Evolutionary conservation across 2,888 invertebrate species (phyloP).

Genomic region (Amphipoea oculea): DNA sequence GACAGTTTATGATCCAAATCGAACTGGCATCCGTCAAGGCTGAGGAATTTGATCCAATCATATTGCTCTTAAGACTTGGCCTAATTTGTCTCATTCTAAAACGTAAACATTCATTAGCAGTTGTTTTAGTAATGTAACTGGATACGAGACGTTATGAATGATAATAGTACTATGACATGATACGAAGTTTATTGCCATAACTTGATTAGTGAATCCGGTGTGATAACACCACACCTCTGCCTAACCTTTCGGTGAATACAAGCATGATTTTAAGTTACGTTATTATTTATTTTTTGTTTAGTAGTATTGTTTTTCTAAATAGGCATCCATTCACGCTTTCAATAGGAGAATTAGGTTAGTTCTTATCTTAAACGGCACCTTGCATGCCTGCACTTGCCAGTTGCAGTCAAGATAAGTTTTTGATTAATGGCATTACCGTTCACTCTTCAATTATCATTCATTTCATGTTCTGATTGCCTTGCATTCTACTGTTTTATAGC

Average conservation of each 20-base stretch:
- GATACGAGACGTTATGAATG: conserved; percentile 24
- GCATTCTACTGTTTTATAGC: background rate
- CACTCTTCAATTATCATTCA: conserved; percentile 3
- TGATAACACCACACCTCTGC: too few species aligned
- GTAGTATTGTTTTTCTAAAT: background rate
- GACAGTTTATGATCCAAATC: conserved; percentile 59
- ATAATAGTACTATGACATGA: background rate
- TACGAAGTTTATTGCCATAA: background rate
- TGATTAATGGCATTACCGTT: conserved; percentile 14
- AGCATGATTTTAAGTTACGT: background rate
- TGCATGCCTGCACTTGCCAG: conserved; percentile 1
- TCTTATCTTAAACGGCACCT: background rate
- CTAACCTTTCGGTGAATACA: background rate
- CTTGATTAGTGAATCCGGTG: background rate
- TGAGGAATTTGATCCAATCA: conserved; percentile 68
- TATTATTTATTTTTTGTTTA: background rate
- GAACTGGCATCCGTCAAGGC: conserved; percentile 66
- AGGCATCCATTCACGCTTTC: background rate
- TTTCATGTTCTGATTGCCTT: background rate
- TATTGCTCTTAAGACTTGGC: conserved; percentile 54
- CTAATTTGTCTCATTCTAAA: conserved; percentile 60
- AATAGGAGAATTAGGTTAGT: background rate
- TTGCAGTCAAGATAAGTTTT: conserved; percentile 17
- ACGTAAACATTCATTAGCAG: conserved; percentile 37
- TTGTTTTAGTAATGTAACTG: conserved; percentile 42